Percentiles rank a stretch among this genome's conserved stretches.
Conservation (phyloP, 2,797 vertebrate species). For the Enteromius fasciolatus region DNA sequence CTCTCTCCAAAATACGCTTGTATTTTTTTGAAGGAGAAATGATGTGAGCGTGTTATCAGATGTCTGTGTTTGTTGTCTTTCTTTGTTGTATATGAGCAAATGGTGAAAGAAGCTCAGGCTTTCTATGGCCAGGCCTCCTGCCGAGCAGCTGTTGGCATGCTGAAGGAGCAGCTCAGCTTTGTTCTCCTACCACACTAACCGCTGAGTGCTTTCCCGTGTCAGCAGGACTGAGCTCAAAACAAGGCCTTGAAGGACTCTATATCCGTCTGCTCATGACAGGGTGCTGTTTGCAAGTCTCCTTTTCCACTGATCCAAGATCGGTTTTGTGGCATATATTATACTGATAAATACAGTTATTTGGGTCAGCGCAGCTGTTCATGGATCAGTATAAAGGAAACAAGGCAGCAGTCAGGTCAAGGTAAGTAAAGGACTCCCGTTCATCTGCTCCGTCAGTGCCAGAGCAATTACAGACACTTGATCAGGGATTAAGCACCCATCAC, state of each 20-base stretch:
- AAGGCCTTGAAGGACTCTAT: constrained; percentile 45
- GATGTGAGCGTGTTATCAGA: constrained; percentile 13
- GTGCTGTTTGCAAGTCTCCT: constrained; percentile 21
- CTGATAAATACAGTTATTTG: background rate
- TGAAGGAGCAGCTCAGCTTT: constrained; percentile 49
- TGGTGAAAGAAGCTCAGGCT: constrained; percentile 21
- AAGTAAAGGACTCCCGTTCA: constrained; percentile 32
- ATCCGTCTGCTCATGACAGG: constrained; percentile 57
- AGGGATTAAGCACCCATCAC: constrained; percentile 48
- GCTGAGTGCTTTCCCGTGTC: constrained; percentile 62
- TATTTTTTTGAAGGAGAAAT: constrained; percentile 11
- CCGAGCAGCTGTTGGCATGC: constrained; percentile 67
- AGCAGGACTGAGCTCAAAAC: constrained; percentile 38
- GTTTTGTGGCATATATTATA: background rate
- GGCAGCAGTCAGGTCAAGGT: constrained; percentile 10
- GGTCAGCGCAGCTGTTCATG: constrained; percentile 10
- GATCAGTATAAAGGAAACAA: constrained; percentile 20
- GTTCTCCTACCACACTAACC: constrained; percentile 42
- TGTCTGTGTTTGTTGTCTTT: constrained; percentile 37
- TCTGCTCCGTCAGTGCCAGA: constrained; percentile 17
- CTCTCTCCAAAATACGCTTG: background rate
- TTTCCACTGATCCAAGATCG: constrained; percentile 12
- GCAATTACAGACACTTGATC: constrained; percentile 48
- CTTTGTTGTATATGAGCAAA: constrained; percentile 27
- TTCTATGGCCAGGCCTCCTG: constrained; percentile 50